Evolutionary conservation across 2,888 invertebrate genomes (phyloP).

Genomic region (Petrolisthes cinctipes): DNA sequence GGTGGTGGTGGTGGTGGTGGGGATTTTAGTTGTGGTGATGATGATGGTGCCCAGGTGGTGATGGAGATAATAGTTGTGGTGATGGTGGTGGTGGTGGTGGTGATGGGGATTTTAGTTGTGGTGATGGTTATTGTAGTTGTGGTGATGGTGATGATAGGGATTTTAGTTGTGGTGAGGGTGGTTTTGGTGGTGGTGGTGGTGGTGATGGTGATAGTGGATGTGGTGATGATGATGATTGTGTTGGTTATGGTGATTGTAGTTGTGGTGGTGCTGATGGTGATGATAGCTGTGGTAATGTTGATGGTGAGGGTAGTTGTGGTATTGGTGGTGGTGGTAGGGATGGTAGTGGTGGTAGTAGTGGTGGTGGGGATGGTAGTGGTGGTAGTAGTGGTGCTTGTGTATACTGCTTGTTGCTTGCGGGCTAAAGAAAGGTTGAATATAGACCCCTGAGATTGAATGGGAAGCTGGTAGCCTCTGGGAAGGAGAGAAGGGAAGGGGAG

Average conservation of each 20-base stretch:
- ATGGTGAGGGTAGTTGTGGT: background rate
- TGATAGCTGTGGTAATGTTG: background rate
- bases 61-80: background rate
- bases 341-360: no score
- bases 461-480: background rate
- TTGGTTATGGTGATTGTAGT: background rate
- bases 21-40: background rate
- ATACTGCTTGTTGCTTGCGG: background rate
- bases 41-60: no score
- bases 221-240: background rate
- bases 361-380: background rate
- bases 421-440: constrained; percentile 7
- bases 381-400: background rate
- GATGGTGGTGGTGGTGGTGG: background rate
- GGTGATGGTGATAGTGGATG: background rate
- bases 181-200: background rate
- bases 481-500: background rate
- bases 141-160: background rate
- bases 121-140: background rate
- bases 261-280: background rate
- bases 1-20: background rate
- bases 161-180: background rate
- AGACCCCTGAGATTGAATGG: background rate
- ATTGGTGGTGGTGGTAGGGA: no score
- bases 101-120: background rate